Percentiles rank a stretch among this genome's conserved stretches.
These are phyloP conservation scores for Delphinapterus leucas DNA, from an alignment of 2,113 vertebrate genomes.

Conservation along the genomic window DNA sequence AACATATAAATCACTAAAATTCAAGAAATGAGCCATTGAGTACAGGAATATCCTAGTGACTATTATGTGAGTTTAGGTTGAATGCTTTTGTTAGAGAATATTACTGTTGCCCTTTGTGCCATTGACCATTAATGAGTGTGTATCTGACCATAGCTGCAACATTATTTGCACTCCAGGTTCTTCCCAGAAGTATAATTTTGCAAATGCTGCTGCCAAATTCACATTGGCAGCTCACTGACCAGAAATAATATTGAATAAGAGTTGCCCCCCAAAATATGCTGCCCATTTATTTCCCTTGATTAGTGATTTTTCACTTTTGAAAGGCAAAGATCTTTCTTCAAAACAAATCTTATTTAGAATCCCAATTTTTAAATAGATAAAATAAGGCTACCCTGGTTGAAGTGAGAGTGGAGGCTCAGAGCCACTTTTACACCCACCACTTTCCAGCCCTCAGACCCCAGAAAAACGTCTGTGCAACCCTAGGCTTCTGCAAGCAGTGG, in stretches of 20 bases:
- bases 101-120: background rate
- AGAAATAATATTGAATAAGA: background rate
- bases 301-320: background rate
- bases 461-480: background rate
- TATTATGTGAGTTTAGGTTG: background rate
- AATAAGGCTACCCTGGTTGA: background rate
- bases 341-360: background rate
- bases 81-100: background rate
- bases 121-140: background rate
- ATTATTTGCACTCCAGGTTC: background rate
- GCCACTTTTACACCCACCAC: background rate
- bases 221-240: background rate
- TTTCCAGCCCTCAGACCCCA: background rate
- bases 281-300: background rate
- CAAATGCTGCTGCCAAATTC: background rate
- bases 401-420: background rate
- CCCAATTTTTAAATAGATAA: background rate
- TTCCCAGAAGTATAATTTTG: background rate
- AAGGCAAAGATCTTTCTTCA: background rate
- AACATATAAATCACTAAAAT: background rate
- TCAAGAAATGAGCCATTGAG: background rate
- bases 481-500: background rate
- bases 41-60: background rate
- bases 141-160: background rate
- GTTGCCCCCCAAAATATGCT: background rate